Evolutionary conservation across 2,888 invertebrate genomes (phyloP), one percentile per base, ranked within the genome.

Genomic region (Maniola hyperantus): DNA sequence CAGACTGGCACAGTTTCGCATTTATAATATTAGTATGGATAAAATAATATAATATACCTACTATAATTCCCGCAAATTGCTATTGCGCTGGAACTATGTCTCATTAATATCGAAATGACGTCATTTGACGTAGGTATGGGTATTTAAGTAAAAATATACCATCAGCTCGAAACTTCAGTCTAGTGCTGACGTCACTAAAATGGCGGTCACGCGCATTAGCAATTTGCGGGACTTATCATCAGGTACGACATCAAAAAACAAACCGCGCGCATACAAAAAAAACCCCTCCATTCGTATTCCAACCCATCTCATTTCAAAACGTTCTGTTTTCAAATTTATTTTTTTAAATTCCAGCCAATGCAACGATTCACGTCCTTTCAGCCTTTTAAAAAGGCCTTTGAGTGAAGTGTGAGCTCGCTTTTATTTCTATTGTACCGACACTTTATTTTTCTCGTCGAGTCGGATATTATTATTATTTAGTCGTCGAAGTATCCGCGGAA

Each of bases 381-480:
- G 70, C 71, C 70, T 70, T 71, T 72, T 73, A 75, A 75, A 77
- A 76, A 77, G 71, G 72, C 73, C 74, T 73, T 76, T 76, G 76
- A 72, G 74, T 73, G 74, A 77, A 77, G 79, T 79, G 79, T 76
- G 76, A 78, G 76, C 58, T 72, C 73, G 72, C 75, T 78, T 80
- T 82, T 79, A 78, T 81, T 73, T 71, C 75, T 77, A 77, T 82
- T 82, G 79, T 81, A 72, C 74, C 74, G 73, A 80, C 80, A 76
- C 78, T 78, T 82, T 81, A 80, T 82, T 81, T 81, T 83, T 79
- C 79, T 79, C 74, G 72, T 72, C 69, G 77, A 77, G 76, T 80
- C 76, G 78, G 83, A 80, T 87, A 85, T 83, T 87, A 87, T 88
- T 89, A 85, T 88, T 89, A 85, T 85, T 85, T 83, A 80, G 84